Percentiles rank a stretch among this genome's conserved stretches.
Evolutionary conservation across 2,113 vertebrate genomes (phyloP).

Genomic region (Mugil cephalus): DNA sequence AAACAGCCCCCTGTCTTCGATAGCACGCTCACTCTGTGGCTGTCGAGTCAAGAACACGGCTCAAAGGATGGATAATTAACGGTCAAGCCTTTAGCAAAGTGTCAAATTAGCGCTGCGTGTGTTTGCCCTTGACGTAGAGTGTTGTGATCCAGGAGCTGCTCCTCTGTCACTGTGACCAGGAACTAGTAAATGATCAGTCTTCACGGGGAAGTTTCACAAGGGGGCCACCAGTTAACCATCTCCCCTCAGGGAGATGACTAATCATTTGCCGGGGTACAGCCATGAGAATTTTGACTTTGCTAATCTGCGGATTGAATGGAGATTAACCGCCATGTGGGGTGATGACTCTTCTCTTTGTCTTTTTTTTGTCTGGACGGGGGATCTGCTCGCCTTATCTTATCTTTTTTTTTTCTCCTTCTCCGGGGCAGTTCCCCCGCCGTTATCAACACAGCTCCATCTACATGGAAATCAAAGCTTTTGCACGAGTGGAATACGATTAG

Average conservation of each 20-base stretch:
- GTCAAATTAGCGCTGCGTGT: background rate
- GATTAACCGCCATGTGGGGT: conserved; percentile 75
- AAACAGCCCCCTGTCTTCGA: conserved; percentile 1
- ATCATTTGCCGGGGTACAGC: conserved; percentile 46
- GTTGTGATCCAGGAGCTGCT: conserved; percentile 26
- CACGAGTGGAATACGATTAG: conserved; percentile 71
- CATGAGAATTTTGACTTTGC: conserved; percentile 60
- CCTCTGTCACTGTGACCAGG: conserved; percentile 28
- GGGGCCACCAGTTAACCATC: conserved; percentile 39
- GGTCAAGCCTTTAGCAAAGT: conserved; percentile 16
- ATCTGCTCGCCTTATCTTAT: conserved; percentile 74
- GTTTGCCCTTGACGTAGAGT: conserved; percentile 1
- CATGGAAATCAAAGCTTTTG: conserved; percentile 79
- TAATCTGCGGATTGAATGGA: conserved; percentile 75
- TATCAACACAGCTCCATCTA: conserved; percentile 69
- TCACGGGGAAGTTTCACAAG: conserved; percentile 8
- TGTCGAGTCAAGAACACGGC: conserved; percentile 18
- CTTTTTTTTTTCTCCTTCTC: conserved; percentile 68
- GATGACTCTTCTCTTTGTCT: conserved; percentile 69
- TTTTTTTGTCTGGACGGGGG: conserved; percentile 65
- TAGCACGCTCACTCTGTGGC: background rate
- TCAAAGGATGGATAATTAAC: background rate
- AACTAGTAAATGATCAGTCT: conserved; percentile 60
- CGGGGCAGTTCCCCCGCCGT: conserved; percentile 51
- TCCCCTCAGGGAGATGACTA: conserved; percentile 66